A percentile compares a stretch with the other conserved stretches of the same genome.
phyloP scores from a whole-genome alignment of 2,888 invertebrate genomes.

The Eugnorisma glareosa region DNA sequence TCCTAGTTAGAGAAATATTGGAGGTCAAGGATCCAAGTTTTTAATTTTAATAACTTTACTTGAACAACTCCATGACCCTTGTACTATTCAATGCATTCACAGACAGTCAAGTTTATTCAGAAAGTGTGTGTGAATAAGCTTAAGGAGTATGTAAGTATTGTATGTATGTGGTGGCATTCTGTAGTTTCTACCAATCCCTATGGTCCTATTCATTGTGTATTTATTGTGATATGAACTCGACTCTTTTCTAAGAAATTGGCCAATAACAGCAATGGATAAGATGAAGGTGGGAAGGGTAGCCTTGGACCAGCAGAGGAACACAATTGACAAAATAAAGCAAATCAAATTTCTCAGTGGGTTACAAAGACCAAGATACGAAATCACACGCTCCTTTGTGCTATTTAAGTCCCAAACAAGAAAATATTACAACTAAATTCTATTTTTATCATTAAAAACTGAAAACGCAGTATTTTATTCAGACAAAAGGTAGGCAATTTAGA shows the following conservation, averaged over 20 bases:
- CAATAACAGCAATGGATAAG: background rate
- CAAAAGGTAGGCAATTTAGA: background rate
- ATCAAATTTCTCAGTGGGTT: background rate
- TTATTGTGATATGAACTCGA: background rate
- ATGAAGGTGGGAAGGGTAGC: background rate
- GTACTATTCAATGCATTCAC: too few species aligned
- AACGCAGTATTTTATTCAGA: background rate
- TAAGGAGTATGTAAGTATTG: too few species aligned
- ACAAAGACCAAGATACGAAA: background rate
- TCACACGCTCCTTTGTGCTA: slow-evolving; percentile 2
- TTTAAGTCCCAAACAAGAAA: background rate
- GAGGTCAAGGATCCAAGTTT: too few species aligned
- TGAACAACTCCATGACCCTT: too few species aligned
- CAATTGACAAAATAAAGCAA: background rate
- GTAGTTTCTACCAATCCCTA: too few species aligned
- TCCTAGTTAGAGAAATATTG: too few species aligned
- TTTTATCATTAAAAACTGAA: background rate
- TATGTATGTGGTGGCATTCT: too few species aligned
- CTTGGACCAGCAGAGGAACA: background rate
- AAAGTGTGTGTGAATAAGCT: too few species aligned
- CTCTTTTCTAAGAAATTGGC: background rate
- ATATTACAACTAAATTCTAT: background rate
- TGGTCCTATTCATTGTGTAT: too few species aligned
- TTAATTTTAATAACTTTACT: too few species aligned
- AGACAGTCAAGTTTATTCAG: too few species aligned